Evolutionary conservation across 2,888 invertebrate genomes (phyloP).

Genomic region (Himalopsyche kuldschensis): DNA sequence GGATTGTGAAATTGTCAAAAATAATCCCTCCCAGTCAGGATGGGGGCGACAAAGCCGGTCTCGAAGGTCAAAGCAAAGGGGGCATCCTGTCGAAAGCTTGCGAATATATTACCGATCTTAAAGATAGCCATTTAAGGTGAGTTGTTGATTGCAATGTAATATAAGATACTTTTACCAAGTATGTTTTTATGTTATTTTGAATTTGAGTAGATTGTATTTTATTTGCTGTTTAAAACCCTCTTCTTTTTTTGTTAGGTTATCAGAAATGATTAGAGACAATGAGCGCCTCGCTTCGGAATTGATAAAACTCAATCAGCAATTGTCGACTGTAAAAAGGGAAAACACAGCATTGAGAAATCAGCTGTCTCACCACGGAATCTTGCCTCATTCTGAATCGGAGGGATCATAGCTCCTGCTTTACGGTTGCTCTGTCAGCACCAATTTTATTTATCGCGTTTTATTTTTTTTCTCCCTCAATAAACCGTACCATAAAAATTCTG

Average conservation of each 20-base stretch:
- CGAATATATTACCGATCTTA: constrained; percentile 87
- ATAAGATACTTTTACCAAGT: constrained; percentile 38
- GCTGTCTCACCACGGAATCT: constrained; percentile 67
- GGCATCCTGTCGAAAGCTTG: constrained; percentile 94
- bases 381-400: constrained; percentile 41
- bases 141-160: neutral
- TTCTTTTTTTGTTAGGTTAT: constrained; percentile 49
- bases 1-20: constrained; percentile 91
- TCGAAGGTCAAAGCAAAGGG: constrained; percentile 82
- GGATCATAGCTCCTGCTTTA: constrained; percentile 24
- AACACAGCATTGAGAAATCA: constrained; percentile 72
- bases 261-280: constrained; percentile 62
- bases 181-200: too few species aligned
- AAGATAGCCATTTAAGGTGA: constrained; percentile 72
- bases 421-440: neutral
- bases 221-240: too few species aligned
- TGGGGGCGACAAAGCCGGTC: constrained; percentile 66
- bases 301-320: constrained; percentile 70
- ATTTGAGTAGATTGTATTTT: constrained; percentile 45
- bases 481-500: neutral
- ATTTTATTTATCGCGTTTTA: neutral
- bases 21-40: constrained; percentile 75
- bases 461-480: neutral
- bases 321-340: constrained; percentile 73
- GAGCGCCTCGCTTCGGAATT: constrained; percentile 73